Evolutionary conservation across 2,797 vertebrate genomes (phyloP).

Genomic region (Liparis tanakae): DNA sequence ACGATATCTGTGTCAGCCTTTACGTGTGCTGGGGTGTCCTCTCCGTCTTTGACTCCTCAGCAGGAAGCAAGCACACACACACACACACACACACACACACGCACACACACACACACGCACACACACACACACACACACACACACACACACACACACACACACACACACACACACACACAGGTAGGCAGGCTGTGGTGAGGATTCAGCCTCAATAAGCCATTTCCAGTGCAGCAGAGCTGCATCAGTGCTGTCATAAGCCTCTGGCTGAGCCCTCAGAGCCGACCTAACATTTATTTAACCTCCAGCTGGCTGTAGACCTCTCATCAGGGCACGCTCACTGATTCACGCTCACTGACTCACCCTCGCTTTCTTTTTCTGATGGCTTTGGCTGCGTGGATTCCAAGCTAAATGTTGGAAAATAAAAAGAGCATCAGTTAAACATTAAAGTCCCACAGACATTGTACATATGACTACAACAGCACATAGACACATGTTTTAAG

Average conservation of each 20-base stretch:
- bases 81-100: conserved; percentile 21
- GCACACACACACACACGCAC: conserved; percentile 7
- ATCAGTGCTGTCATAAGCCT: conserved; percentile 38
- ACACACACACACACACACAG: conserved; percentile 22
- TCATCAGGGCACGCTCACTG: conserved; percentile 20
- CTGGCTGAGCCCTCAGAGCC: conserved; percentile 36
- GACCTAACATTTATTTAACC: conserved; percentile 50
- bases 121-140: not conserved
- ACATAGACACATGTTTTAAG: not conserved
- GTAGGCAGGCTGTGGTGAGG: conserved; percentile 14
- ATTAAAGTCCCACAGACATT: not conserved
- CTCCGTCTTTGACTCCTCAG: conserved; percentile 4
- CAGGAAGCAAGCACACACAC: conserved; percentile 2
- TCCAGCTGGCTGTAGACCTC: conserved; percentile 19
- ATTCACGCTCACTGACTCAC: not conserved
- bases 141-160: conserved; percentile 25
- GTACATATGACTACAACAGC: not conserved
- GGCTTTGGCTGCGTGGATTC: not conserved
- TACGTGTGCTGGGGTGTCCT: not conserved
- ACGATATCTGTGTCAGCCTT: not conserved
- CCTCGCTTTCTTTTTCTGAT: not conserved
- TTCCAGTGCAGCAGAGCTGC: conserved; percentile 41
- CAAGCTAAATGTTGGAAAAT: not conserved
- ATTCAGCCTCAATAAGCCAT: conserved; percentile 43
- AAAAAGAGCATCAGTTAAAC: not conserved